Evolutionary conservation across 2,888 invertebrate genomes (phyloP).

Genomic region (Tipula confusa): DNA sequence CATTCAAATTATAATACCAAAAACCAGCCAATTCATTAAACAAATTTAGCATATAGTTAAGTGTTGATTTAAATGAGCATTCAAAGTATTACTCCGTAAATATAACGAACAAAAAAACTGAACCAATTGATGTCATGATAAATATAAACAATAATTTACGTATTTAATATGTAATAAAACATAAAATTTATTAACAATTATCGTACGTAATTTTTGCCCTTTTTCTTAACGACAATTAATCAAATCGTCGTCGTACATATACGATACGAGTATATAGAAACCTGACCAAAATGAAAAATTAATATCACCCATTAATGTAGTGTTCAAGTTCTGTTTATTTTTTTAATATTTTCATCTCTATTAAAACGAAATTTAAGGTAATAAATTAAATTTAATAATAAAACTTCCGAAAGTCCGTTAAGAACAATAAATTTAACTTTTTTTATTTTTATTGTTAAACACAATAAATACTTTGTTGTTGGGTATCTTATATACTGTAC

Average conservation of each 20-base stretch:
- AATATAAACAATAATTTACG: background rate
- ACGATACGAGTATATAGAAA: background rate
- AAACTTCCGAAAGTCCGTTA: conserved; percentile 33
- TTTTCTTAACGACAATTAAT: background rate
- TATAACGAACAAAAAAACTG: background rate
- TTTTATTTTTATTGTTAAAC: conserved; percentile 22
- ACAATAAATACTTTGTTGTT: background rate
- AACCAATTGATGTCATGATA: conserved; percentile 9
- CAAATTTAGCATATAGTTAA: background rate
- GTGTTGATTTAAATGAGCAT: background rate
- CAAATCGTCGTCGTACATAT: no score
- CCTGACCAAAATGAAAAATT: background rate
- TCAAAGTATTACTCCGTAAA: background rate
- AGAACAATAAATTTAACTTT: conserved; percentile 32
- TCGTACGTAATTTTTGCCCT: background rate
- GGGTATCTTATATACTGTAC: background rate
- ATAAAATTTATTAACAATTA: conserved; percentile 20
- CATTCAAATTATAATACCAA: background rate
- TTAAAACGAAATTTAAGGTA: background rate
- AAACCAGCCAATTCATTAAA: background rate
- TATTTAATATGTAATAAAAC: background rate
- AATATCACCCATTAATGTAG: background rate
- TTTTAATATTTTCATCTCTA: background rate
- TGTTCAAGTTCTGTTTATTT: background rate
- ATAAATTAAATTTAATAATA: conserved; percentile 29